These are phyloP conservation scores for Leptinotarsa haldemani DNA, from an alignment of 2,888 invertebrate species.

Conservation along the genomic window DNA sequence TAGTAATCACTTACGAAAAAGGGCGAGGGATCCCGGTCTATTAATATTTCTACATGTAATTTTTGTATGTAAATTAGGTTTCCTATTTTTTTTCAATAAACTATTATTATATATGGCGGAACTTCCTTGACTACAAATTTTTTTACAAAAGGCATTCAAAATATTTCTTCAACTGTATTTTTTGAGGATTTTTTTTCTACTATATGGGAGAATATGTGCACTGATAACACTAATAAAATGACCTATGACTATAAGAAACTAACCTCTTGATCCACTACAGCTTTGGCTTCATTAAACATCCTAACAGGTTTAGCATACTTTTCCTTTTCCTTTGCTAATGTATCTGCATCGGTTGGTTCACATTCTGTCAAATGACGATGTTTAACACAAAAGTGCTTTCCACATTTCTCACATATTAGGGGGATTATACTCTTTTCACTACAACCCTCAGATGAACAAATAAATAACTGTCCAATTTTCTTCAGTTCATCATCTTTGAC, in stretches of 20 bases:
- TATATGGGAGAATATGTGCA: too few relatives aligned
- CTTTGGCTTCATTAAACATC: constrained; percentile 74
- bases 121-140: too few relatives aligned
- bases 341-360: constrained; percentile 65
- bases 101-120: too few relatives aligned
- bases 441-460: constrained; percentile 73
- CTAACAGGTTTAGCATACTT: constrained; percentile 72
- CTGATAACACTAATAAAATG: too few relatives aligned
- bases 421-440: constrained; percentile 72
- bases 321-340: constrained; percentile 69
- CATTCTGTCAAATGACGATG: constrained; percentile 70
- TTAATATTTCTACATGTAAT: too few relatives aligned
- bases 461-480: constrained; percentile 61
- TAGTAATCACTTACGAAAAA: too few relatives aligned
- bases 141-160: too few relatives aligned
- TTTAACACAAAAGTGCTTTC: constrained; percentile 76
- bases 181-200: too few relatives aligned
- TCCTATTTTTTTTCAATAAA: too few relatives aligned
- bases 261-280: constrained; percentile 70
- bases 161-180: too few relatives aligned
- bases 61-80: too few relatives aligned
- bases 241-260: background rate
- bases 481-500: constrained; percentile 50
- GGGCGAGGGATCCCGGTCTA: too few relatives aligned
- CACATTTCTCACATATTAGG: constrained; percentile 75